Evolutionary conservation across 2,797 vertebrate genomes (phyloP), one percentile per base, ranked within the genome.

Genomic region (Acrocephalus scirpaceus): DNA sequence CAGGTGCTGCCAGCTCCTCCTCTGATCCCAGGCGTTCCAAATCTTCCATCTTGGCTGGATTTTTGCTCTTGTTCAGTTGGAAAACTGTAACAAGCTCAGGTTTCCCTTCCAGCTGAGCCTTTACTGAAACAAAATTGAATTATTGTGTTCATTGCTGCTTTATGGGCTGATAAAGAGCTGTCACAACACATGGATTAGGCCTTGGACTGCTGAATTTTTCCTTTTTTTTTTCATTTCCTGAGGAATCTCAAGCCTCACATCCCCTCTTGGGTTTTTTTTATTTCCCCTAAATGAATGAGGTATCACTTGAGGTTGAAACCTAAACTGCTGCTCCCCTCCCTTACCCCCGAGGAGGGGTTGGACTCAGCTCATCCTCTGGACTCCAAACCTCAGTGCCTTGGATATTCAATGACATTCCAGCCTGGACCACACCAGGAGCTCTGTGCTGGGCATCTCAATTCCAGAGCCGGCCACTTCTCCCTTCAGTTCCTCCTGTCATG

Each of bases 371-470:
- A 90, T 86, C 76, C 93, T 86, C 83, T 60, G 6, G 7, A 57
- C 61, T 96, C 2, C 3, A 88, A 93, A 77, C 82, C 78, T 93
- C 87, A 71, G 44, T 83, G 93, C 86, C 82, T 91, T 54, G 94
- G 69, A 69, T 86, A 54, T 83, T 88, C 84, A 86, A 64, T 53
- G 88, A 17, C 93, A 93, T 96, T 96, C 93, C 91, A 95, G 91
- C 48, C 62, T 53, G 76, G 96, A 95, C 95, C 96, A 96, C 95
- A 94, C 95, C 66, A 77, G 91, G 51, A 96, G 95, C 89, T 94
- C 61, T 73, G 92, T 50, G 85, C 85, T 92, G 82, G 87, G 50
- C 79, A 29, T 88, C 47, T 23, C 85, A 34, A 2, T 44, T 44
- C 71, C 62, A 91, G 74, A 72, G 64, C 27, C 26, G 75, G 42